These are phyloP conservation scores for Rhynchomys soricoides DNA, from an alignment of 2,113 vertebrate species.

Conservation along the genomic window DNA sequence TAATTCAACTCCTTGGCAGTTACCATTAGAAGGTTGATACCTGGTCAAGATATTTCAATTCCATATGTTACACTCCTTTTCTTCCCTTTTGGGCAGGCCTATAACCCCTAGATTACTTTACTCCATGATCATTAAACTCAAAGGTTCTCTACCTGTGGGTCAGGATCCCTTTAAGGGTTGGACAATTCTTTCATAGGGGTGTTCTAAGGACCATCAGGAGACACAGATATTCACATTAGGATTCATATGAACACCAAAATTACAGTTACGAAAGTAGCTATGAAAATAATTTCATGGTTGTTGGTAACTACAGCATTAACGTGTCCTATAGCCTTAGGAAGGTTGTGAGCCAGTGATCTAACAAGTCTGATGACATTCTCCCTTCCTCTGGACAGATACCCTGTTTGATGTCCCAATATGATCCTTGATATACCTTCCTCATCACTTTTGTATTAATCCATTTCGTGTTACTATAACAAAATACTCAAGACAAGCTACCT, in stretches of 20 bases:
- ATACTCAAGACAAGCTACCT: neutral
- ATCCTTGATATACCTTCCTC: neutral
- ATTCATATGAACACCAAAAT: neutral
- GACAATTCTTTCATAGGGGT: neutral
- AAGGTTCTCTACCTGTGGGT: neutral
- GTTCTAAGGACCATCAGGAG: neutral
- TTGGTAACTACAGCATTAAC: no score
- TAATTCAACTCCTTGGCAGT: neutral
- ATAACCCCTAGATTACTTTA: neutral
- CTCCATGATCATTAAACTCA: no score
- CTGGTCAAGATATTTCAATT: neutral
- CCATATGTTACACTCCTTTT: no score
- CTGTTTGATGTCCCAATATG: neutral
- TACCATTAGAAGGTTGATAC: neutral
- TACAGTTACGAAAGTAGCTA: neutral
- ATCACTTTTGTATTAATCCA: neutral
- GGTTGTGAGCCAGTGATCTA: neutral
- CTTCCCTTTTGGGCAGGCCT: accelerated
- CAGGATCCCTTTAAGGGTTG: neutral
- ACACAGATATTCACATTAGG: neutral
- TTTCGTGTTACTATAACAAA: neutral
- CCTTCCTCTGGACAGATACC: neutral
- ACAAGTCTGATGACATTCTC: neutral
- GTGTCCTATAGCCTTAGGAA: neutral
- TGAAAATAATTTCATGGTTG: neutral